Evolutionary conservation across 2,113 vertebrate genomes (phyloP), one percentile per base, ranked within the genome.

Genomic region (Engraulis encrasicolus): DNA sequence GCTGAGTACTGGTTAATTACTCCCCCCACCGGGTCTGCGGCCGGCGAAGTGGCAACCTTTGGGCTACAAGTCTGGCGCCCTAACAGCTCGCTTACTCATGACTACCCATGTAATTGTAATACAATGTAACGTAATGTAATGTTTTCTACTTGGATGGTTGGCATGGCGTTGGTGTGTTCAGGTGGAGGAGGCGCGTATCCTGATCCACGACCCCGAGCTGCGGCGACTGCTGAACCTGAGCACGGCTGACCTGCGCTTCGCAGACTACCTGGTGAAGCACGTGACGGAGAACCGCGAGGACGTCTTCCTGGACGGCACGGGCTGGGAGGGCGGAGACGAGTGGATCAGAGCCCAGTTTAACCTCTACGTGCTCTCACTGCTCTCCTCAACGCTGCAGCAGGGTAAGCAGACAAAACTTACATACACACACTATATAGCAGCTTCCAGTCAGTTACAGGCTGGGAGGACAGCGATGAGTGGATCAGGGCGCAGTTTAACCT

Each of bases 381-480:
- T 99, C 78, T 96, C 98, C 71, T 96, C 97, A 48, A 93, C 96
- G 0, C 77, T 97, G 61, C 97, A 97, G 85, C 90, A 94, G 94
- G 98, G 98, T 99, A 91, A 85, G 78, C 27, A 74, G 15, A 19
- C n/a, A 17, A 9, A 45, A 58, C 20, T 7, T 4, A 58, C 54
- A 58, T 6, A 58, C 54, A 58, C 20, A 58, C 54, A 58, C 54
- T 50, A n/a, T n/a, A n/a, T n/a, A n/a, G n/a, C n/a, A n/a, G n/a
- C n/a, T n/a, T n/a, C n/a, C n/a, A n/a, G n/a, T n/a, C n/a, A n/a
- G n/a, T n/a, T n/a, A 99, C 98, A 0, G 98, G 98, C 87, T 99
- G 98, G 98, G 98, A 99, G 93, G 98, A 98, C 78, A 98, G 98
- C 11, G 98, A 99, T 19, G 98, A 99, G 85, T 99, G 98, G 98